phyloP scores from a whole-genome alignment of 2,113 vertebrate species.

The Mungos mungo region DNA sequence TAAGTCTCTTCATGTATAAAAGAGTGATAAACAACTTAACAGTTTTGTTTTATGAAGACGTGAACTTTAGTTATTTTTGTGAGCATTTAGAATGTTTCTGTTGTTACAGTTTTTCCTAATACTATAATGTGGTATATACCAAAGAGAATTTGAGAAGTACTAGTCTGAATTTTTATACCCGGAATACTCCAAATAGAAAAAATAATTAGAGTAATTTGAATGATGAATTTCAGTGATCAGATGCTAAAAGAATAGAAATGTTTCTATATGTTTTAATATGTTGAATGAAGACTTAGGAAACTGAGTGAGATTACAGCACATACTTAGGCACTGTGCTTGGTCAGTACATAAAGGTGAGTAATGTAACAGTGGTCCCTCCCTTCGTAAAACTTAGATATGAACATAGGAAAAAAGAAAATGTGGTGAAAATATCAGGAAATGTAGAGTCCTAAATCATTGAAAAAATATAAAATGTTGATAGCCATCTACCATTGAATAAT shows the following conservation, averaged over 20 bases:
- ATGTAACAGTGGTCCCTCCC: background rate
- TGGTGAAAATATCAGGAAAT: background rate
- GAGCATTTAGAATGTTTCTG: background rate
- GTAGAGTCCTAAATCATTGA: background rate
- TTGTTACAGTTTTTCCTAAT: background rate
- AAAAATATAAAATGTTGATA: slow-evolving; percentile 9
- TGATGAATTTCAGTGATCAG: background rate
- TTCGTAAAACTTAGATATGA: background rate
- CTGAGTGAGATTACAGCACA: background rate
- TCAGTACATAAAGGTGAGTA: background rate
- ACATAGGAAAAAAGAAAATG: background rate
- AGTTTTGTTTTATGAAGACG: background rate
- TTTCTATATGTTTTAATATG: background rate
- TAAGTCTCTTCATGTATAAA: background rate
- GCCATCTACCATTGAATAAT: background rate
- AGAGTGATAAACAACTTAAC: background rate
- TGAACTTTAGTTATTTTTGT: background rate
- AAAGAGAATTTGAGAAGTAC: background rate
- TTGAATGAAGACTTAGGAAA: background rate
- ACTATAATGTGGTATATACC: background rate
- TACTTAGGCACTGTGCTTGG: background rate
- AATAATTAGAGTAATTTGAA: background rate
- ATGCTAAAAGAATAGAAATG: background rate
- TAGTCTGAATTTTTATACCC: background rate
- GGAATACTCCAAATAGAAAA: background rate